Evolutionary conservation across 35 echinoderm and acorn worm genomes (phyloP).

Genomic region (Heliocidaris tuberculata): DNA sequence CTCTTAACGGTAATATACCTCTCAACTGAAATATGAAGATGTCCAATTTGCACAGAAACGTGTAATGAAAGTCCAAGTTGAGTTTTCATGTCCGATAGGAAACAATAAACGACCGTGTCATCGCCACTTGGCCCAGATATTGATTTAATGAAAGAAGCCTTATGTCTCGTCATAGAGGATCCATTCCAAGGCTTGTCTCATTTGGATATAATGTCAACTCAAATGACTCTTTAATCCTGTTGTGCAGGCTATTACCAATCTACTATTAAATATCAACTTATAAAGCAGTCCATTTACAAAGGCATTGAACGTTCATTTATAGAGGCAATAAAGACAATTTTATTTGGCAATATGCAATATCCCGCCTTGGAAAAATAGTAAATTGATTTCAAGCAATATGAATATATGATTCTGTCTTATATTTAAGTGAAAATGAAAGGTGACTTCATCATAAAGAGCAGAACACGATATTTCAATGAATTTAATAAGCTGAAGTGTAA

Average conservation of each 20-base stretch:
- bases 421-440: no score
- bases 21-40: background rate
- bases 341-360: no score
- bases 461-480: no score
- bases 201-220: background rate
- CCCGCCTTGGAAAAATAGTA: no score
- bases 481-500: no score
- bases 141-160: background rate
- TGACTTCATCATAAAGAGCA: no score
- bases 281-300: background rate
- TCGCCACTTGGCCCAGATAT: conserved; percentile 1
- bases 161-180: background rate
- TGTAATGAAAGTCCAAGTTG: background rate
- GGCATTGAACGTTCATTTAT: no score
- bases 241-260: background rate
- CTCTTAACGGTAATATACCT: background rate
- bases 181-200: background rate
- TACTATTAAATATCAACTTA: background rate
- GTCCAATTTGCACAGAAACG: background rate
- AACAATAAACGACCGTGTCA: background rate
- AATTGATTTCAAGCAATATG: no score
- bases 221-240: background rate
- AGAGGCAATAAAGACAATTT: no score
- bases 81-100: background rate
- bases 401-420: no score